Percentiles rank a stretch among this genome's conserved stretches.
Conservation (phyloP, 2,888 invertebrate genomes). For the Deilephila porcellus region DNA sequence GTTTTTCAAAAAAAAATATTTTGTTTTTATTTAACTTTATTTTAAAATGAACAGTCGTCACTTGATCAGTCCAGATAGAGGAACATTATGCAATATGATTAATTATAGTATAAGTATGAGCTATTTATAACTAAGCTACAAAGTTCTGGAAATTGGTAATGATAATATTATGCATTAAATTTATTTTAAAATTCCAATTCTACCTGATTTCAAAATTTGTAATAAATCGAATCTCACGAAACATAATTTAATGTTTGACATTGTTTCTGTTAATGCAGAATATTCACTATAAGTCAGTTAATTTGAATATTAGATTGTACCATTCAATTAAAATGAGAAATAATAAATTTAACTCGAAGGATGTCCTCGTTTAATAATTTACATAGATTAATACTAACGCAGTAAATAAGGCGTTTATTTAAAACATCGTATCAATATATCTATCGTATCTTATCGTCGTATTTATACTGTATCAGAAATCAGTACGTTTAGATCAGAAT, state of each 20-base stretch:
- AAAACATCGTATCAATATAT: not conserved
- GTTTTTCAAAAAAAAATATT: not conserved
- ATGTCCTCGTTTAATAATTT: not conserved
- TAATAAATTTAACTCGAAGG: constrained; percentile 22
- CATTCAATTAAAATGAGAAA: constrained; percentile 15
- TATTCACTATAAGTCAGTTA: not conserved
- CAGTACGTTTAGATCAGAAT: too few relatives aligned
- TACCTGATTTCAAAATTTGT: too few relatives aligned
- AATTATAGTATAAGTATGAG: too few relatives aligned
- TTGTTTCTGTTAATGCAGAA: not conserved
- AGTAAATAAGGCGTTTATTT: not conserved
- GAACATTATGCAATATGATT: too few relatives aligned
- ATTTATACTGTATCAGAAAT: too few relatives aligned
- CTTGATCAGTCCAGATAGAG: too few relatives aligned
- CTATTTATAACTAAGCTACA: too few relatives aligned
- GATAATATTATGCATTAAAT: too few relatives aligned
- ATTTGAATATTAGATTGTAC: constrained; percentile 19
- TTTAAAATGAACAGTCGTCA: too few relatives aligned
- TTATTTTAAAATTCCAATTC: too few relatives aligned
- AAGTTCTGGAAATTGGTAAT: too few relatives aligned
- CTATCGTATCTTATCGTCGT: not conserved
- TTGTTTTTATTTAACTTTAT: too few relatives aligned
- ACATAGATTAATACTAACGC: constrained; percentile 2
- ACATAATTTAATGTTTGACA: not conserved
- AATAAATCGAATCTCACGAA: not conserved